phyloP scores from a whole-genome alignment of 2,888 invertebrate genomes.

The Cheilosia scutellata region DNA sequence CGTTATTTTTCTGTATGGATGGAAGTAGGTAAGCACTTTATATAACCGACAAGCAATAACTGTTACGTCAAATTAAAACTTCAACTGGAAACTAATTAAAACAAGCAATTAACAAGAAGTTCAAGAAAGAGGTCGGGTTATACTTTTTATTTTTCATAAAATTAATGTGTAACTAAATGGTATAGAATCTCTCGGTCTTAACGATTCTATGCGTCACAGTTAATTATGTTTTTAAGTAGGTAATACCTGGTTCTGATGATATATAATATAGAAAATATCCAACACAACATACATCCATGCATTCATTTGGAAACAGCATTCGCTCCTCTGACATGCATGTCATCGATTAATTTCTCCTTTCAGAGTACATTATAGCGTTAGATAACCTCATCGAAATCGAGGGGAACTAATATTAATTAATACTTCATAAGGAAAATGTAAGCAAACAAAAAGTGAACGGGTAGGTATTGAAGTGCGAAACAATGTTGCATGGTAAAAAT shows the following conservation, averaged over 20 bases:
- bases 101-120: background rate
- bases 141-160: background rate
- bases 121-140: background rate
- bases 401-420: background rate
- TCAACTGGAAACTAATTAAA: slow-evolving; percentile 3
- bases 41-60: background rate
- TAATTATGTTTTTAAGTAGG: too few species aligned
- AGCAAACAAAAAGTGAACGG: background rate
- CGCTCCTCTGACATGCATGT: too few species aligned
- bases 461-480: background rate
- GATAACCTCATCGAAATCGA: slow-evolving; percentile 12
- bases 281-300: too few species aligned
- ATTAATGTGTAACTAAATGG: slow-evolving; percentile 4
- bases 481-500: background rate
- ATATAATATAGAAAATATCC: too few species aligned
- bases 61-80: background rate
- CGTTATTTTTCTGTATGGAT: background rate
- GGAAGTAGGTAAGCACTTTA: background rate
- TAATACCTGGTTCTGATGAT: too few species aligned
- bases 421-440: background rate
- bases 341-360: slow-evolving; percentile 23
- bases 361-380: slow-evolving; percentile 23
- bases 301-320: too few species aligned
- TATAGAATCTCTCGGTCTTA: background rate
- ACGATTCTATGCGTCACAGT: too few species aligned